These are phyloP conservation scores for Sebastes schlegelii DNA, from an alignment of 2,113 vertebrate species.

Conservation along the genomic window DNA sequence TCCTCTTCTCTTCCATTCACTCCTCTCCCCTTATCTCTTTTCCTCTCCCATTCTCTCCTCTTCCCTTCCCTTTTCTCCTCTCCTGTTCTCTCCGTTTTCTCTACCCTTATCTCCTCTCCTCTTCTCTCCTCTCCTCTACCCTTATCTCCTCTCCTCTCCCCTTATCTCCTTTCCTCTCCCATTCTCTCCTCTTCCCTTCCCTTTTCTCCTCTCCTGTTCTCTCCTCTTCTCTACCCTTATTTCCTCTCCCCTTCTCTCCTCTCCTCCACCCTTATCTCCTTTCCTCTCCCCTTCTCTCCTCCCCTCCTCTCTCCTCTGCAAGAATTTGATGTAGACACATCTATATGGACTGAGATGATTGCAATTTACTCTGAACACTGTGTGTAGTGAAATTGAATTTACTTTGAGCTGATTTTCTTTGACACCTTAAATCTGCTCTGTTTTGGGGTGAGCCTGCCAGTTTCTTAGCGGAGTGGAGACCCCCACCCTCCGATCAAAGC, in stretches of 20 bases:
- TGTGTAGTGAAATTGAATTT: conserved; percentile 78
- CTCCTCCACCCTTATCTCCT: background rate
- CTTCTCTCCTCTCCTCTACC: background rate
- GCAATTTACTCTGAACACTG: conserved; percentile 70
- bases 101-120: background rate
- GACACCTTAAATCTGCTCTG: conserved; percentile 81
- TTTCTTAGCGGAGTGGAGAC: conserved; percentile 76
- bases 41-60: no score
- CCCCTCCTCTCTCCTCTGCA: background rate
- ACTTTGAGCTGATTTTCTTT: conserved; percentile 80
- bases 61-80: background rate
- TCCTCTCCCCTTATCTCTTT: no score
- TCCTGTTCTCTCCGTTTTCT: background rate
- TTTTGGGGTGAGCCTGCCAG: conserved; percentile 75
- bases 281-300: conserved; percentile 8
- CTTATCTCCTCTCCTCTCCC: background rate
- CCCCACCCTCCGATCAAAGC: conserved; percentile 79
- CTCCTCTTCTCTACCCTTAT: no score
- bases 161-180: no score
- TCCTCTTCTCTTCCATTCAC: no score
- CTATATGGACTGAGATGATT: conserved; percentile 70
- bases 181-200: no score
- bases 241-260: conserved; percentile 1
- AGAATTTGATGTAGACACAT: conserved; percentile 61
- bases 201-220: conserved; percentile 3